Conservation (phyloP, 2,888 invertebrate species). For the Melinaea menophilus region DNA sequence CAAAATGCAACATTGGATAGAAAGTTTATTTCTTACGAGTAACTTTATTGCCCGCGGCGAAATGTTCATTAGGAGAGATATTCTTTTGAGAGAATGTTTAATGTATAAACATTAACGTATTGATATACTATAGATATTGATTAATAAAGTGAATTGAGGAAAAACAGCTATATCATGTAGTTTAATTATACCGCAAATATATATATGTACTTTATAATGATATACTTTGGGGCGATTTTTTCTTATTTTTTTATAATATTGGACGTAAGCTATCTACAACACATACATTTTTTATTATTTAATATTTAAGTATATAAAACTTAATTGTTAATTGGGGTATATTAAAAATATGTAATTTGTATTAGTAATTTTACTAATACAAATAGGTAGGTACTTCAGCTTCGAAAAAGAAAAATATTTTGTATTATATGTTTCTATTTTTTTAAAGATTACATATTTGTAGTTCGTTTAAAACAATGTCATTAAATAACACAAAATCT, state of each 20-base stretch:
- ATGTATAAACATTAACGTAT: slow-evolving; percentile 41
- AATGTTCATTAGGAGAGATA: slow-evolving; percentile 57
- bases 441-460: neutral
- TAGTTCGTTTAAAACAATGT: neutral
- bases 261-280: too few relatives aligned
- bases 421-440: neutral
- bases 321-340: too few relatives aligned
- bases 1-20: slow-evolving; percentile 56
- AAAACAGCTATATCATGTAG: neutral
- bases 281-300: too few relatives aligned
- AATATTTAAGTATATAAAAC: too few relatives aligned
- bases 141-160: slow-evolving; percentile 9
- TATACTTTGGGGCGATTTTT: too few relatives aligned
- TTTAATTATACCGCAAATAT: too few relatives aligned
- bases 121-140: neutral
- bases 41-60: slow-evolving; percentile 63
- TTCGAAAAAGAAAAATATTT: neutral
- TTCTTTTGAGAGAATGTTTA: slow-evolving; percentile 42
- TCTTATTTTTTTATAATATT: too few relatives aligned
- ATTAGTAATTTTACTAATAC: too few relatives aligned
- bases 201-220: too few relatives aligned
- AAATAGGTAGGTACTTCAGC: neutral
- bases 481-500: too few relatives aligned
- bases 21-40: slow-evolving; percentile 57
- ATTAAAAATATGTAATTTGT: too few relatives aligned